phyloP scores from a whole-genome alignment of 2,113 vertebrate genomes.

The Phrynocephalus versicolor region DNA sequence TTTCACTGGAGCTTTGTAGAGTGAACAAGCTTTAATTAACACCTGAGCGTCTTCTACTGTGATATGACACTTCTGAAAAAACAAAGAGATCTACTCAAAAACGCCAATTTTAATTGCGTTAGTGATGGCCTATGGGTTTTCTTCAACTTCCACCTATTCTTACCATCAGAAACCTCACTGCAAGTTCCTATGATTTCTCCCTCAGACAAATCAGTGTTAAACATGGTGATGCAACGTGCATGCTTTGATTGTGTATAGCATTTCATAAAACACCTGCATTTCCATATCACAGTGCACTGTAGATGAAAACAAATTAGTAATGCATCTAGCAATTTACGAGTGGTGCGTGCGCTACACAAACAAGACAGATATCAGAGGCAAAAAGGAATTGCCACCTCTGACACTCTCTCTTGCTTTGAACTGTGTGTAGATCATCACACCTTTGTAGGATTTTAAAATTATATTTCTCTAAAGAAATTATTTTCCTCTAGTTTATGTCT shows the following conservation, averaged over 20 bases:
- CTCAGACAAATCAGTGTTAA: conserved; percentile 35
- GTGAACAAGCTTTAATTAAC: conserved; percentile 62
- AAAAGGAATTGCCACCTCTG: conserved; percentile 7
- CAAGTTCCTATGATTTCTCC: conserved; percentile 22
- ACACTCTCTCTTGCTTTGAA: neutral
- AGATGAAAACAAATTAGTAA: conserved; percentile 18
- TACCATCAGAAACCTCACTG: neutral
- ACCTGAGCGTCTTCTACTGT: conserved; percentile 53
- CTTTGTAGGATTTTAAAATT: neutral
- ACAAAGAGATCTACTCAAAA: conserved; percentile 58
- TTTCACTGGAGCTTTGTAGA: conserved; percentile 50
- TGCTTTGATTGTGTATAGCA: neutral
- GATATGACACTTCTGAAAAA: conserved; percentile 55
- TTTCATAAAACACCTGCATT: conserved; percentile 39
- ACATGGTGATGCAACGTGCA: conserved; percentile 14
- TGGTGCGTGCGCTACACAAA: conserved; percentile 13
- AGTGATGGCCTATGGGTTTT: conserved; percentile 38
- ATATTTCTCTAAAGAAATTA: neutral
- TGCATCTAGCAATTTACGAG: neutral
- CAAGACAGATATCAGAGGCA: neutral
- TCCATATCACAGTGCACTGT: conserved; percentile 3
- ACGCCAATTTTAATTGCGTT: conserved; percentile 58
- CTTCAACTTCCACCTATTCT: conserved; percentile 25
- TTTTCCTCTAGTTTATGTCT: neutral
- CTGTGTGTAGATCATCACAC: neutral